Evolutionary conservation across 2,113 vertebrate species (phyloP), one percentile per base, ranked within the genome.

Genomic region (Barnardius zonarius): DNA sequence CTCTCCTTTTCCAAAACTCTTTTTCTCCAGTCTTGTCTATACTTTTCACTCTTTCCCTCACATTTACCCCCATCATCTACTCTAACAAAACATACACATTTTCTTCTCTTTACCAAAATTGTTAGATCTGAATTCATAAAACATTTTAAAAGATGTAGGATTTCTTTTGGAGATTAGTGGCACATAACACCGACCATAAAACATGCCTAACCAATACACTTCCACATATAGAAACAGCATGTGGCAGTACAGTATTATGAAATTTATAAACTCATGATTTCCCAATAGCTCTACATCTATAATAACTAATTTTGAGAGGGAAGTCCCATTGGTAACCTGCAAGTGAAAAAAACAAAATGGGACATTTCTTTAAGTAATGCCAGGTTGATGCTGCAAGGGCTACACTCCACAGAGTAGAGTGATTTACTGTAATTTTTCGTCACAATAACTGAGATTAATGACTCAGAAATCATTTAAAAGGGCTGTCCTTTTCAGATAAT

Each of bases 211-310:
- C 88, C 91, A 86, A 94, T 94, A 96, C 22, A 73, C 22, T 94
- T 96, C 48, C 48, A 92, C 31, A 7, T 79, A 91, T 57, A 39
- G 78, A 86, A 94, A 96, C 88, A 93, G 83, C 63, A 68, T 95
- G 89, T 92, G 90, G 90, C 92, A 96, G 86, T 63, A 75, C 48
- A 90, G 74, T 44, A 92, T 96, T 91, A 95, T 76, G 39, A 92
- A 96, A 92, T 79, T 75, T 80, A 55, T 87, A 91, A 81, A 82
- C 52, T n/a, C 3, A 0, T 86, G 67, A 94, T 96, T 96, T 96
- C 81, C 88, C 88, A 89, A 33, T 43, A 91, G 93, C 18, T 82
- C 62, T 92, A 69, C 17, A 37, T 66, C 48, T 77, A 44, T 62
- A 94, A 89, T 49, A 92, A 94, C 66, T 80, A 82, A 83, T 96